A percentile compares a stretch with the other conserved stretches of the same genome.
These are phyloP conservation scores for Mormoops blainvillei DNA, from an alignment of 2,113 vertebrate genomes.

Conservation along the genomic window DNA sequence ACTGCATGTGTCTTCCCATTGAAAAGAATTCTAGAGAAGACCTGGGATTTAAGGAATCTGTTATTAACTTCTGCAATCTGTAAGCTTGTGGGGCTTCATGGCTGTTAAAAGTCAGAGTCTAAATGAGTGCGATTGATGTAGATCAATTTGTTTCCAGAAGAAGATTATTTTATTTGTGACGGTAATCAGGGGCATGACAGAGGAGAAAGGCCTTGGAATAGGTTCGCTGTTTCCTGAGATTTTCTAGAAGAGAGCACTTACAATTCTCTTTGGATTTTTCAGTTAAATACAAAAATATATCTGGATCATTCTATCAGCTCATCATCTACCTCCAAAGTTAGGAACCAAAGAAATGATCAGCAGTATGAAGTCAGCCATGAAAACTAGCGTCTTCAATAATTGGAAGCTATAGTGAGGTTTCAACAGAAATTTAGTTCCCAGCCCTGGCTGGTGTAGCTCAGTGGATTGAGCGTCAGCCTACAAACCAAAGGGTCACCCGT, in stretches of 20 bases:
- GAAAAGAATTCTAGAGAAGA: constrained; percentile 3
- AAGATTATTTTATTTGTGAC: constrained; percentile 37
- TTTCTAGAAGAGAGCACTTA: background rate
- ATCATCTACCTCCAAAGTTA: background rate
- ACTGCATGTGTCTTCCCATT: background rate
- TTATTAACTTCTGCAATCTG: background rate
- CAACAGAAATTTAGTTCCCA: background rate
- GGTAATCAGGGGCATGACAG: background rate
- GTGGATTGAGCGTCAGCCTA: no score
- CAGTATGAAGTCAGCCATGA: background rate
- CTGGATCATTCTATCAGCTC: background rate
- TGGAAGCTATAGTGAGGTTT: background rate
- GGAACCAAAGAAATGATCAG: background rate
- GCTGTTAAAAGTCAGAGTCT: background rate
- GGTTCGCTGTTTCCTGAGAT: background rate
- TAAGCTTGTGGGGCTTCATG: background rate
- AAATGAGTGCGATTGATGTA: background rate
- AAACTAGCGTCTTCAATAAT: background rate
- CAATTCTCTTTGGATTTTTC: background rate
- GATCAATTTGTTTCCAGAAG: constrained; percentile 8
- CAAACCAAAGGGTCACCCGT: no score
- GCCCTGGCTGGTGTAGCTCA: no score
- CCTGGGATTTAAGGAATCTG: background rate
- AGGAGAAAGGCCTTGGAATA: background rate
- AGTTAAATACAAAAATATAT: background rate